These are phyloP conservation scores for Oeneis ivallda DNA, from an alignment of 2,888 invertebrate genomes.

Conservation along the genomic window DNA sequence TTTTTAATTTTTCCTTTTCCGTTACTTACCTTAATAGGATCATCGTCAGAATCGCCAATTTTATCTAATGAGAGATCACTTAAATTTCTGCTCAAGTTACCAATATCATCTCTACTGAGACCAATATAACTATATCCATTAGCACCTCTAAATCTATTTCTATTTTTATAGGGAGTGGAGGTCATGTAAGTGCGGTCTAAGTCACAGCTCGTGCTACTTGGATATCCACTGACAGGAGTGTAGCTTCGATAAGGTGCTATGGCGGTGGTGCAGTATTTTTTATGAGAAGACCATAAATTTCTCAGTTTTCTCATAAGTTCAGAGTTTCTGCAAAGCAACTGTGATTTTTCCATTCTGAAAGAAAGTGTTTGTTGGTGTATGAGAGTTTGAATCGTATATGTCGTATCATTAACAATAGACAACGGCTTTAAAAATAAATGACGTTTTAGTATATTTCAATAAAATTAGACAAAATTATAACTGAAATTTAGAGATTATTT, in stretches of 20 bases:
- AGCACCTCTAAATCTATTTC: conserved; percentile 58
- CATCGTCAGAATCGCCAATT: conserved; percentile 70
- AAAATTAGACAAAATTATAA: background rate
- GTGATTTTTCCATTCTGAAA: conserved; percentile 83
- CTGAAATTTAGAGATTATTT: background rate
- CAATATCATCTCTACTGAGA: conserved; percentile 55
- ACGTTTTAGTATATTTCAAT: background rate
- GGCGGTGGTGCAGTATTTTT: conserved; percentile 78
- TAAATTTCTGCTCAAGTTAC: conserved; percentile 59
- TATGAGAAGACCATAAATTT: conserved; percentile 83
- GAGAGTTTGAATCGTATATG: conserved; percentile 23
- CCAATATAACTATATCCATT: conserved; percentile 47
- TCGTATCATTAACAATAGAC: conserved; percentile 11
- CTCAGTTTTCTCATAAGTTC: conserved; percentile 83
- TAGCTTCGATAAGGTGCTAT: conserved; percentile 65
- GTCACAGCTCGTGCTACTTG: conserved; percentile 72
- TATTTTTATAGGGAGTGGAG: conserved; percentile 68
- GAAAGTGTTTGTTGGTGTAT: conserved; percentile 48
- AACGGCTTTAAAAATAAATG: background rate
- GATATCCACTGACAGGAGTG: conserved; percentile 72
- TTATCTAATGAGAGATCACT: conserved; percentile 72
- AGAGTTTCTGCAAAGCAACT: conserved; percentile 83
- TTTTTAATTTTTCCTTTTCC: background rate
- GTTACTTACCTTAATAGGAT: conserved; percentile 65
- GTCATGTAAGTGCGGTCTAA: conserved; percentile 74